Evolutionary conservation across 2,888 invertebrate genomes (phyloP).

Genomic region (Acleris sparsana): DNA sequence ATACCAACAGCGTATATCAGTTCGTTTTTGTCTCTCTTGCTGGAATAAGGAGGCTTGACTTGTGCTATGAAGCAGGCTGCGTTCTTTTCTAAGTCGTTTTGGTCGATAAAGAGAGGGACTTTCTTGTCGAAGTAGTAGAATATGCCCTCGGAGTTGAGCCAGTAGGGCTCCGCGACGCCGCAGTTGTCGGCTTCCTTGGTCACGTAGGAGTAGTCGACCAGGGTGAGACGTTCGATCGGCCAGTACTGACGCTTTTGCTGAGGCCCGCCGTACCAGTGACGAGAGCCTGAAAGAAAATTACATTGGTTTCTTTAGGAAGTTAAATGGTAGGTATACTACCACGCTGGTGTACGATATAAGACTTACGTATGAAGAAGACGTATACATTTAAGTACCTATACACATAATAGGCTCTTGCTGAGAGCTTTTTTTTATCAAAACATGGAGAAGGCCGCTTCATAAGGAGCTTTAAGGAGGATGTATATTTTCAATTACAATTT

Average conservation of each 20-base stretch:
- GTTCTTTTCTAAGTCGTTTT: conserved; percentile 77
- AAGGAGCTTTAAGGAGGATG: too few relatives aligned
- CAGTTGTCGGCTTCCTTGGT: conserved; percentile 83
- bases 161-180: conserved; percentile 85
- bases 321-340: too few relatives aligned
- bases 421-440: too few relatives aligned
- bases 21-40: conserved; percentile 63
- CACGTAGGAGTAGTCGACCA: conserved; percentile 81
- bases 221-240: conserved; percentile 82
- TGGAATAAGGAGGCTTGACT: conserved; percentile 75
- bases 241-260: conserved; percentile 84
- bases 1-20: conserved; percentile 85
- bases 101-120: conserved; percentile 86
- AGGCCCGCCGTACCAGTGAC: conserved; percentile 87
- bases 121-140: conserved; percentile 85
- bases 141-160: conserved; percentile 87
- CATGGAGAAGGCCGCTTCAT: too few relatives aligned
- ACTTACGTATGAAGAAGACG: too few relatives aligned
- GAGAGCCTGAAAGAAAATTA: conserved; percentile 47
- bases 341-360: too few relatives aligned
- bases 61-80: conserved; percentile 80
- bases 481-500: too few relatives aligned
- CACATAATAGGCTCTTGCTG: too few relatives aligned
- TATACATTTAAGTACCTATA: too few relatives aligned
- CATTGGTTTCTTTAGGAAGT: neutral